These are phyloP conservation scores for Hyles vespertilio DNA, from an alignment of 1,140 invertebrate genomes.

Conservation along the genomic window DNA sequence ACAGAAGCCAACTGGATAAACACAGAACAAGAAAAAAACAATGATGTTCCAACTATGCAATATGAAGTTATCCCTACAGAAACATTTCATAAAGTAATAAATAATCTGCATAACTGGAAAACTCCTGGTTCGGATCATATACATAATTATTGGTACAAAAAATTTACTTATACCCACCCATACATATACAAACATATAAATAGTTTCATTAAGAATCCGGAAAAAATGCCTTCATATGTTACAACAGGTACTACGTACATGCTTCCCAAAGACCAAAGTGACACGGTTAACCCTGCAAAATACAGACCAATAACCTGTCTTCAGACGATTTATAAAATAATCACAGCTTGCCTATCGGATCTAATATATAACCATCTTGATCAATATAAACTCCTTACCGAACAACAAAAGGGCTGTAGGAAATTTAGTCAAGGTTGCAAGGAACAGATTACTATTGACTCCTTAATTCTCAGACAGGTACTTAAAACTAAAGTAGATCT, in stretches of 20 bases:
- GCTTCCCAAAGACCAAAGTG: conserved; percentile 23
- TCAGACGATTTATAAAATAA: background rate
- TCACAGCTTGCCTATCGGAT: conserved; percentile 7
- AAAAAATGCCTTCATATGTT: conserved; percentile 15
- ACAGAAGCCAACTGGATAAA: conserved; percentile 20
- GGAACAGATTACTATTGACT: conserved; percentile 24
- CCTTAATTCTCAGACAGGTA: conserved; percentile 7
- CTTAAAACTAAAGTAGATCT: conserved; percentile 3
- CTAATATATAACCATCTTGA: conserved; percentile 22
- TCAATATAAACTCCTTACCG: conserved; percentile 20
- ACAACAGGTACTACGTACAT: conserved; percentile 24
- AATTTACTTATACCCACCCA: conserved; percentile 10
- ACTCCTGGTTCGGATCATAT: conserved; percentile 14
- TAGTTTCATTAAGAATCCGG: conserved; percentile 4
- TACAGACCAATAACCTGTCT: no score
- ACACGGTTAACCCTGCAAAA: conserved; percentile 13
- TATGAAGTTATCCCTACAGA: conserved; percentile 13
- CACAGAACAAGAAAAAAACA: conserved; percentile 14
- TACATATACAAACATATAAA: conserved; percentile 7
- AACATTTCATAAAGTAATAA: conserved; percentile 18
- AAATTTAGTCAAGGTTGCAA: conserved; percentile 22
- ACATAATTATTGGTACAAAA: conserved; percentile 17
- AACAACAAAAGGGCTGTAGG: conserved; percentile 29
- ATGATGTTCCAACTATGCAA: background rate
- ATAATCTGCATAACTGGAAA: conserved; percentile 12